These are phyloP conservation scores for Pyrrhia umbra DNA, from an alignment of 2,888 invertebrate species.

Conservation along the genomic window DNA sequence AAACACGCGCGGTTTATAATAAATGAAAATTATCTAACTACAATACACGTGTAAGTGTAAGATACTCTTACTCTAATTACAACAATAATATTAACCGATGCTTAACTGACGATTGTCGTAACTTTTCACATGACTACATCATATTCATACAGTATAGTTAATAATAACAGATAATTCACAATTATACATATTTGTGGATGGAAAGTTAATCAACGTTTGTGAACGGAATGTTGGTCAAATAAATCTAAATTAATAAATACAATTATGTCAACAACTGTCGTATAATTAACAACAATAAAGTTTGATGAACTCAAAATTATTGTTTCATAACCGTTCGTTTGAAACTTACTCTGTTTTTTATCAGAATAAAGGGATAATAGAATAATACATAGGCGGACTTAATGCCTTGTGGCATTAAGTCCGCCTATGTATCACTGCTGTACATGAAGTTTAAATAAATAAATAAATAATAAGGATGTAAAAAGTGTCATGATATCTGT, in stretches of 20 bases:
- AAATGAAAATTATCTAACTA: too few relatives aligned
- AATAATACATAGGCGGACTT: too few relatives aligned
- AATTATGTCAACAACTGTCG: constrained; percentile 39
- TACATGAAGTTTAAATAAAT: too few relatives aligned
- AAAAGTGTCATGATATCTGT: too few relatives aligned
- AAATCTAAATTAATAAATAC: constrained; percentile 44
- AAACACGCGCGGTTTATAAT: too few relatives aligned
- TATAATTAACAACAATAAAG: constrained; percentile 52
- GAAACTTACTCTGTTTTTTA: constrained; percentile 33
- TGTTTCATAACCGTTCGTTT: constrained; percentile 44
- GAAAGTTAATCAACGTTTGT: constrained; percentile 49
- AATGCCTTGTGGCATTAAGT: too few relatives aligned
- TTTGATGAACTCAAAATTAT: constrained; percentile 57
- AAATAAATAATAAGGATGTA: too few relatives aligned
- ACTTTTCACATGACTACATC: neutral
- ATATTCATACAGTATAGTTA: constrained; percentile 19
- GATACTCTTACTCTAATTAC: neutral
- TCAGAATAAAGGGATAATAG: constrained; percentile 27
- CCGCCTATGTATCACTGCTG: too few relatives aligned
- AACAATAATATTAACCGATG: neutral
- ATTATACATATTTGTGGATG: constrained; percentile 31
- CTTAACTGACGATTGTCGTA: neutral
- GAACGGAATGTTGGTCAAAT: constrained; percentile 33
- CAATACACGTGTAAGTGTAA: neutral
- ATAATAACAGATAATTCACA: constrained; percentile 40